Percentiles rank a stretch among this genome's conserved stretches.
phyloP scores from a whole-genome alignment of 2,113 vertebrate species.

The Sturnus vulgaris region DNA sequence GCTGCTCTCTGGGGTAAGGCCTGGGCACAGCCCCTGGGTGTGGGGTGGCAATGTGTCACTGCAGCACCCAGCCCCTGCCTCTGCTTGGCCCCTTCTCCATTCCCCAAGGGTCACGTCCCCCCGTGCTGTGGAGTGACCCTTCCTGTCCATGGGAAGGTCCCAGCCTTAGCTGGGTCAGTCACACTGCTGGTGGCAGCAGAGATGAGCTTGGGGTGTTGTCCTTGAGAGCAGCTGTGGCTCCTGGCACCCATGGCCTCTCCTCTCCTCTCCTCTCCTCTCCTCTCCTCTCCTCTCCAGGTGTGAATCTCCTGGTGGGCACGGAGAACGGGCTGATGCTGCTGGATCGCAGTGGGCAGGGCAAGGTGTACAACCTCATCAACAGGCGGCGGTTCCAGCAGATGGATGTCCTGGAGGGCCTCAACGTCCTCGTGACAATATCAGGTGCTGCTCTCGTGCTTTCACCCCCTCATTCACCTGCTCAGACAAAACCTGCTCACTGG shows the following conservation, averaged over 20 bases:
- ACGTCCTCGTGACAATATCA: conserved; percentile 98
- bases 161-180: rapidly evolving
- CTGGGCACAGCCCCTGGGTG: neutral
- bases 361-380: conserved; percentile 98
- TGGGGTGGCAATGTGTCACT: rapidly evolving
- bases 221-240: neutral
- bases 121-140: rapidly evolving
- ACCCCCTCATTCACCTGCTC: neutral
- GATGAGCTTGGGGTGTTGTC: rapidly evolving
- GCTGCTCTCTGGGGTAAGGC: conserved; percentile 94
- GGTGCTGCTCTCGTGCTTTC: conserved; percentile 56
- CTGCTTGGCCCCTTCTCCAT: neutral
- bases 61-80: rapidly evolving
- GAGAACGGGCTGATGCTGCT: conserved; percentile 98
- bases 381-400: conserved; percentile 97
- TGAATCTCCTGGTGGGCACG: conserved; percentile 95
- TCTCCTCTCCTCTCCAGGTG: conserved; percentile 74
- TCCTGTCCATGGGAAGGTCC: neutral
- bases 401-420: conserved; percentile 97
- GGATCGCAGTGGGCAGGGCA: conserved; percentile 95
- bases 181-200: neutral
- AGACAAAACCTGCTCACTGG: neutral
- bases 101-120: rapidly evolving
- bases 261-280: neutral
- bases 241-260: neutral